A percentile compares a stretch with the other conserved stretches of the same genome.
phyloP scores from a whole-genome alignment of 2,113 vertebrate species.

The Pomatostomus ruficeps region DNA sequence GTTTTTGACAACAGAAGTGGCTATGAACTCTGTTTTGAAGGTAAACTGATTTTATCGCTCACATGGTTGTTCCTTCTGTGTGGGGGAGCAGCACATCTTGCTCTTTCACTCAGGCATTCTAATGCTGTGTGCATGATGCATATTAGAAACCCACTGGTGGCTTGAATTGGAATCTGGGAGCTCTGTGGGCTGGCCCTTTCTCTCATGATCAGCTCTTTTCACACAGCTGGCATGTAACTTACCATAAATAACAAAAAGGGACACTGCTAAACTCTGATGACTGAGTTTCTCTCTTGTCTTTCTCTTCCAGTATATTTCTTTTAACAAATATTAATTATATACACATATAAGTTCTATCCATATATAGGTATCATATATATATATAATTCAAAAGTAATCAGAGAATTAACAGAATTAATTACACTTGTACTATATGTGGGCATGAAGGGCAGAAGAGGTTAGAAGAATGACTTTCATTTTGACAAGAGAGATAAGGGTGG shows the following conservation, averaged over 20 bases:
- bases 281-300: neutral
- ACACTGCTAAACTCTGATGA: neutral
- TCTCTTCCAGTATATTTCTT: neutral
- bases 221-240: neutral
- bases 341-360: rapidly evolving
- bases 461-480: neutral
- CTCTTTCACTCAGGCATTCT: neutral
- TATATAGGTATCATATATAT: neutral
- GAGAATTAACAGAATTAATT: neutral
- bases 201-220: neutral
- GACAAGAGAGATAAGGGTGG: neutral
- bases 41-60: neutral
- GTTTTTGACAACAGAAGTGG: neutral
- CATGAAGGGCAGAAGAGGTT: neutral
- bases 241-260: neutral
- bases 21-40: neutral
- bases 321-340: neutral
- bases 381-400: neutral
- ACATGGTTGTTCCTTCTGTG: neutral
- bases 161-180: neutral
- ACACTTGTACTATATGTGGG: neutral
- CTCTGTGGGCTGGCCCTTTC: neutral
- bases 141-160: neutral
- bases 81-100: neutral
- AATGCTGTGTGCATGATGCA: neutral